Percentiles rank a stretch among this genome's conserved stretches.
phyloP scores from a whole-genome alignment of 1,140 invertebrate genomes.

The Musca vetustissima region DNA sequence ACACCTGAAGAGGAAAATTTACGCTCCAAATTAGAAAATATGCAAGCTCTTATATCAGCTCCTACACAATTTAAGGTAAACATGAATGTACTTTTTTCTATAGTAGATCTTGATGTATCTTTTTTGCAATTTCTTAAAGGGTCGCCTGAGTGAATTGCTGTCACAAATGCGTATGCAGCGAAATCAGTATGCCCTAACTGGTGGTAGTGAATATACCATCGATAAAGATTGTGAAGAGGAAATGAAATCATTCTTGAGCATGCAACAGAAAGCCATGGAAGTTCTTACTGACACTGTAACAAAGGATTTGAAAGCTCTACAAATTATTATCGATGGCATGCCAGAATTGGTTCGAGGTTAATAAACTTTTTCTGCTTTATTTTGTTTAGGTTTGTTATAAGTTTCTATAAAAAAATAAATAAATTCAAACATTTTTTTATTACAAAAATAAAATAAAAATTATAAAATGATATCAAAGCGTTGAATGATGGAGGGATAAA shows the following conservation, averaged over 20 bases:
- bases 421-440: neutral
- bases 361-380: neutral
- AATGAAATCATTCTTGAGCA: slow-evolving; percentile 72
- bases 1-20: slow-evolving; percentile 88
- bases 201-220: slow-evolving; percentile 60
- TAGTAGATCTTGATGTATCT: slow-evolving; percentile 1
- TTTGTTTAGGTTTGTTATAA: slow-evolving; percentile 1
- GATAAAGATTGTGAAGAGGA: slow-evolving; percentile 65
- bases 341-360: slow-evolving; percentile 48
- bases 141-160: slow-evolving; percentile 85
- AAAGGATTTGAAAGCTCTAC: slow-evolving; percentile 72
- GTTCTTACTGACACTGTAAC: slow-evolving; percentile 80
- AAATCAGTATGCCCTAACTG: slow-evolving; percentile 58
- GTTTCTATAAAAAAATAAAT: neutral
- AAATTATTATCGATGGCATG: slow-evolving; percentile 80
- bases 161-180: slow-evolving; percentile 82
- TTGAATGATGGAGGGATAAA: no score
- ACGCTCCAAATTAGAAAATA: slow-evolving; percentile 78
- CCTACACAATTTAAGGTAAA: slow-evolving; percentile 86
- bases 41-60: slow-evolving; percentile 82
- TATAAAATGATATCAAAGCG: no score
- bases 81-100: slow-evolving; percentile 24
- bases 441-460: neutral
- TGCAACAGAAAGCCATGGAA: slow-evolving; percentile 83
- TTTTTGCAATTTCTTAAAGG: slow-evolving; percentile 57